Evolutionary conservation across 92 coral and sea anemone species (phyloP), one percentile per base, ranked within the genome.

Genomic region (Anthopleura xanthogrammica): DNA sequence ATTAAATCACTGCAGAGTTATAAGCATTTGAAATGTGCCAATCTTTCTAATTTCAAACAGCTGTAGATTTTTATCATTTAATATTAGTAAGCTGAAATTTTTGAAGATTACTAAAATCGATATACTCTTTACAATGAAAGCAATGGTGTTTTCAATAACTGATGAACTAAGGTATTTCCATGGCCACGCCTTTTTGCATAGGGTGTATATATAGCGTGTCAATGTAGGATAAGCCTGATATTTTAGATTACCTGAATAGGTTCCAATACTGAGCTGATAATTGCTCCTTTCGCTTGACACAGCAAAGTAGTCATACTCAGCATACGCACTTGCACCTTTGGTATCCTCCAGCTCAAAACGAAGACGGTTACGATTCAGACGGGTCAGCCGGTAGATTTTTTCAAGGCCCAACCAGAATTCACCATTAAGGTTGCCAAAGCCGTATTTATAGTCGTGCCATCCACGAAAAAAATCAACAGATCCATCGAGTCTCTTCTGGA

Each of bases 321-420:
- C 90, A 76, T 74, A 82, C 55, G 24, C 79, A 19, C 41, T 79
- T 56, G 42, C 68, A 16, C 88, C 88, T 46, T 56, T 13, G 13
- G 83, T 65, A 40, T 82, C 86, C 42, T 81, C 82, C 77, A 87
- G 70, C 40, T 87, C 90, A 41, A 87, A 82, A 19, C 90, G 90
- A 60, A 87, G 82, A 73, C 73, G 64, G 55, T 75, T 76, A 29
- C 72, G 57, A 16, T 68, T 36, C 48, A 17, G 80, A 41, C 43
- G 2, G 62, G 90, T 87, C 75, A 87, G 82, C 41, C 72, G 86
- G 54, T 83, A 23, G 74, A 83, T 83, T 42, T 83, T 75, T 56
- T 83, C 86, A 16, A 83, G 86, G 52, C 86, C 89, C n/a, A 86
- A 76, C 89, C 89, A 86, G 77, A 86, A 86, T 60, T 86, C 85